Base-by-base conservation (phyloP, 2,888 invertebrate genomes). In the Tetropium fuscum region DNA sequence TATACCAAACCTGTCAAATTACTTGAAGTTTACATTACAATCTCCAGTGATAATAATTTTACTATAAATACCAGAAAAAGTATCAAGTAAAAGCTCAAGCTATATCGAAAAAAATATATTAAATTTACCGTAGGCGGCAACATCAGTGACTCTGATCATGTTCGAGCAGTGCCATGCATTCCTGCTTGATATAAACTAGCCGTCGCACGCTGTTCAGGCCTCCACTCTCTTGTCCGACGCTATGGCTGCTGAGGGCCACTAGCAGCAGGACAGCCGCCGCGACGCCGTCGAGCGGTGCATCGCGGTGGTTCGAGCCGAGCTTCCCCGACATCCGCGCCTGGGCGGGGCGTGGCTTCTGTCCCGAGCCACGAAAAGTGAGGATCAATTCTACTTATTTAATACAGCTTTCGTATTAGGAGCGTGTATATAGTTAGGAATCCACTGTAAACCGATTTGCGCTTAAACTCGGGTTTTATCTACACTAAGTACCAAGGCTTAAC, bases 341-440 rank as follows among this genome's bases (percentile, higher is more conserved):
- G 54, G 56, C 60, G 69, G 71, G 75, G 74, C 72, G 72, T 70
- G 78, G 78, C 77, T 58, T 61, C 77, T 78, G 80, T 80, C 79
- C 79, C 74, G 74, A 74, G 77, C 81, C 80, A 81, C 81, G 80
- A 81, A 82, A 81, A 81, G 81, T 82, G 81, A 81, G 82, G 81
- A 82, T 82, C 82, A 81, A 82, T 82, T 82, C 82, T 80, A 81
- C 82, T 82, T 82, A 82, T 82, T 82, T 82, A 82, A 82, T 82
- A 81, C 81, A 81, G 81, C 81, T 80, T 81, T 81, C 80, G 81
- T 82, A 82, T 82, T 82, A 82, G 81, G 78, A 79, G 80, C 81
- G 82, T 81, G 82, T 81, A 81, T 82, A 81, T 82, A 81, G 82
- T 81, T 81, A 81, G 81, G 80, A 81, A 82, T 81, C 81, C 80